These are phyloP conservation scores for Drosophila leontia DNA, from an alignment of 1,140 invertebrate genomes.

Conservation along the genomic window DNA sequence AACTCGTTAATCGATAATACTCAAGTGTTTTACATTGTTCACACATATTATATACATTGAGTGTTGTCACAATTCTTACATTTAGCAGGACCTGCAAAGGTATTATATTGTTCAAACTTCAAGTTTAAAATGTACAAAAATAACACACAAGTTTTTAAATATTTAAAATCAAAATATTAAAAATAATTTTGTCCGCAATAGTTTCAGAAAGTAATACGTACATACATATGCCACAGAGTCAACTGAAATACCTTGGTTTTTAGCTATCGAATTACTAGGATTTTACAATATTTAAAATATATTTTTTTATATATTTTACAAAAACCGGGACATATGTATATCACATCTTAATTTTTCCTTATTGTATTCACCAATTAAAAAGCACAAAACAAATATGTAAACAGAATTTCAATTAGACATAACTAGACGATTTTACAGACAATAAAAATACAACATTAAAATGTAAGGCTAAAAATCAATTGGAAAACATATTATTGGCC, in stretches of 20 bases:
- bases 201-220: background rate
- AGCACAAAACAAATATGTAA: background rate
- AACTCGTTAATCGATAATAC: no score
- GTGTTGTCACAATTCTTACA: no score
- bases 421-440: slow-evolving; percentile 2
- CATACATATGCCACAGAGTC: background rate
- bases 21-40: no score
- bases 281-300: no score
- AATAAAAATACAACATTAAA: slow-evolving; percentile 16
- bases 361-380: background rate
- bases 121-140: background rate
- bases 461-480: slow-evolving; percentile 5
- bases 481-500: background rate
- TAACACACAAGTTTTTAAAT: background rate
- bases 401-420: slow-evolving; percentile 3
- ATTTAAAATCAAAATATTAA: background rate
- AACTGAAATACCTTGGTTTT: background rate
- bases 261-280: no score
- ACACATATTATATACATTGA: no score
- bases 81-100: background rate
- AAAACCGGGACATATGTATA: background rate
- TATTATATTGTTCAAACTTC: background rate
- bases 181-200: background rate
- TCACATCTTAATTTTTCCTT: background rate
- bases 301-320: background rate